Evolutionary conservation across 2,797 vertebrate species (phyloP).

Genomic region (Eidolon dupreanum): DNA sequence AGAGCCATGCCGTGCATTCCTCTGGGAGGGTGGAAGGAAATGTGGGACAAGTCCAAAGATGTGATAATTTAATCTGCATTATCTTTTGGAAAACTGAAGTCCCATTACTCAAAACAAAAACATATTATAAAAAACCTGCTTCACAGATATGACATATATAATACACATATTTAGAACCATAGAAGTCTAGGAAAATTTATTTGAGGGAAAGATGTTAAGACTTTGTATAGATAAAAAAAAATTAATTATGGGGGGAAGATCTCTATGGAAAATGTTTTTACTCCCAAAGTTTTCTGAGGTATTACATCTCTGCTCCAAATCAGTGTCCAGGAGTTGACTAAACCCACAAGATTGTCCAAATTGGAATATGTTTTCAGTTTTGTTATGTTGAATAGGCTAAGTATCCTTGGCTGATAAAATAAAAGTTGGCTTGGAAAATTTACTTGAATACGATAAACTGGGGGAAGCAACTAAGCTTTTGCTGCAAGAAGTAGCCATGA

Average conservation of each 20-base stretch:
- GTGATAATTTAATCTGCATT: not conserved
- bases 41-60: not conserved
- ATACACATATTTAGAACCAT: not conserved
- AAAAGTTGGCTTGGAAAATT: slow-evolving; percentile 44
- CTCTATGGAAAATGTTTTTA: slow-evolving; percentile 29
- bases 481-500: not conserved
- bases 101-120: slow-evolving; percentile 40
- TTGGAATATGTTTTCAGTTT: slow-evolving; percentile 48
- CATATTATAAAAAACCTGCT: slow-evolving; percentile 5
- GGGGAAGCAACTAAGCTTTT: slow-evolving; percentile 26
- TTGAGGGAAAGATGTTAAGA: not conserved
- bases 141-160: not conserved
- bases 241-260: not conserved
- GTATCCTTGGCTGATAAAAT: not conserved
- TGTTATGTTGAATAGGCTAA: not conserved
- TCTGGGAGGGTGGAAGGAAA: not conserved
- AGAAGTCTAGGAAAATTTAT: not conserved
- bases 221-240: not conserved
- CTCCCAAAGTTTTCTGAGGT: slow-evolving; percentile 21
- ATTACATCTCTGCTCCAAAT: slow-evolving; percentile 13
- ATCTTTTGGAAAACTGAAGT: slow-evolving; percentile 26
- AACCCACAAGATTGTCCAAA: not conserved
- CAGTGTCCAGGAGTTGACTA: not conserved
- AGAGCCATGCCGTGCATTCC: not conserved
- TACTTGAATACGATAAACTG: slow-evolving; percentile 16